These are phyloP conservation scores for Sinocyclocheilus grahami DNA, from an alignment of 2,113 vertebrate species.

Conservation along the genomic window DNA sequence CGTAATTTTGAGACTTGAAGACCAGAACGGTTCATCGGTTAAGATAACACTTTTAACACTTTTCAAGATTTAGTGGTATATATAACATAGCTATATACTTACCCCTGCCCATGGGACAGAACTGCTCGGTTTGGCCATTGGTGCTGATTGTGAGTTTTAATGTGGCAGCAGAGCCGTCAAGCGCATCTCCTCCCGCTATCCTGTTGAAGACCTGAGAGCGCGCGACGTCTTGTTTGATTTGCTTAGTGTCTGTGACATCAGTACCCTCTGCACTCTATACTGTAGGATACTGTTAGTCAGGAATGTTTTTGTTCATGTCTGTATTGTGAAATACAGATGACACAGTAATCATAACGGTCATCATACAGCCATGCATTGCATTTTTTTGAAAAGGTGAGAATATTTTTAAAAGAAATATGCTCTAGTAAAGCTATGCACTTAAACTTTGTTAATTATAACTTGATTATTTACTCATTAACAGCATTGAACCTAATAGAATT, in stretches of 20 bases:
- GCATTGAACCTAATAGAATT: not conserved
- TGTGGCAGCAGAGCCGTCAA: not conserved
- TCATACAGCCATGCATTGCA: not conserved
- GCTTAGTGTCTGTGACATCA: not conserved
- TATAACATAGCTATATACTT: not conserved
- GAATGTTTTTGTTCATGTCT: not conserved
- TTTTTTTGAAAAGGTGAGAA: not conserved
- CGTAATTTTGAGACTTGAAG: not conserved
- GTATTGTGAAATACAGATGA: not conserved
- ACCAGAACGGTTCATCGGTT: not conserved
- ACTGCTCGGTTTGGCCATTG: not conserved
- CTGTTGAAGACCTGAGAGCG: slow-evolving; percentile 17
- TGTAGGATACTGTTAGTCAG: not conserved
- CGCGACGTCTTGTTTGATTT: not conserved
- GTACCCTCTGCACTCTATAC: not conserved
- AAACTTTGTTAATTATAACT: not conserved
- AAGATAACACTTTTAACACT: too few relatives aligned
- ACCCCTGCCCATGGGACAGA: slow-evolving; percentile 16
- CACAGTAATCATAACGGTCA: not conserved
- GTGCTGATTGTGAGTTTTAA: not conserved
- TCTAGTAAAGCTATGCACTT: not conserved
- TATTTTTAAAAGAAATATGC: too few relatives aligned
- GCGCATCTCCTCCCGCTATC: not conserved
- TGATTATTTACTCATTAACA: not conserved
- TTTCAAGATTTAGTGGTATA: not conserved